These are phyloP conservation scores for Catharus ustulatus DNA, from an alignment of 2,797 vertebrate species.

Conservation along the genomic window DNA sequence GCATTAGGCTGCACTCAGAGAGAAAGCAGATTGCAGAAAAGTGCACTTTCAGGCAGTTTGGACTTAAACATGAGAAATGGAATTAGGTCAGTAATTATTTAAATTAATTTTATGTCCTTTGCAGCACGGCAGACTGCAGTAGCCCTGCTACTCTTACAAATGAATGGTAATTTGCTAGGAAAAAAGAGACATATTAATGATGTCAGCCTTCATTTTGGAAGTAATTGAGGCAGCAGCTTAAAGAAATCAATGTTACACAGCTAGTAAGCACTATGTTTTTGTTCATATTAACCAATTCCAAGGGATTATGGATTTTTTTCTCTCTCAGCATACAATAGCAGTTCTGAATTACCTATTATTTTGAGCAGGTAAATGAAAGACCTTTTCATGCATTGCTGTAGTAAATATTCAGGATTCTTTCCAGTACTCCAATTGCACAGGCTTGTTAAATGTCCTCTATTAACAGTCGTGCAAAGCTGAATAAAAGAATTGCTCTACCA, in stretches of 20 bases:
- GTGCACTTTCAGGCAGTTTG: conserved; percentile 43
- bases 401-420: conserved; percentile 1
- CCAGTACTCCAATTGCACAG: not conserved
- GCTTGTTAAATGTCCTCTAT: conserved; percentile 3
- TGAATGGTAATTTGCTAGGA: conserved; percentile 61
- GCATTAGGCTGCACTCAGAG: not conserved
- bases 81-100: conserved; percentile 59
- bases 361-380: conserved; percentile 37
- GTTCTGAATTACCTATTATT: conserved; percentile 22
- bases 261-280: conserved; percentile 48
- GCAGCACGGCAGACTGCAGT: conserved; percentile 24
- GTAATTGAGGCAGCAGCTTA: conserved; percentile 69
- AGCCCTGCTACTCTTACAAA: conserved; percentile 52
- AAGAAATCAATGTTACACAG: conserved; percentile 68
- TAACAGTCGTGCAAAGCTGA: conserved; percentile 24
- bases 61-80: conserved; percentile 18
- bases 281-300: conserved; percentile 45
- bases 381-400: not conserved
- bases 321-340: conserved; percentile 25
- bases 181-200: conserved; percentile 66
- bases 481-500: not conserved
- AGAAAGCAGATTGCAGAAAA: conserved; percentile 23
- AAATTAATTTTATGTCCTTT: conserved; percentile 60
- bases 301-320: conserved; percentile 31
- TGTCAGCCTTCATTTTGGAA: conserved; percentile 52